phyloP scores from a whole-genome alignment of 1,140 invertebrate genomes.

The Megalonaias nervosa region DNA sequence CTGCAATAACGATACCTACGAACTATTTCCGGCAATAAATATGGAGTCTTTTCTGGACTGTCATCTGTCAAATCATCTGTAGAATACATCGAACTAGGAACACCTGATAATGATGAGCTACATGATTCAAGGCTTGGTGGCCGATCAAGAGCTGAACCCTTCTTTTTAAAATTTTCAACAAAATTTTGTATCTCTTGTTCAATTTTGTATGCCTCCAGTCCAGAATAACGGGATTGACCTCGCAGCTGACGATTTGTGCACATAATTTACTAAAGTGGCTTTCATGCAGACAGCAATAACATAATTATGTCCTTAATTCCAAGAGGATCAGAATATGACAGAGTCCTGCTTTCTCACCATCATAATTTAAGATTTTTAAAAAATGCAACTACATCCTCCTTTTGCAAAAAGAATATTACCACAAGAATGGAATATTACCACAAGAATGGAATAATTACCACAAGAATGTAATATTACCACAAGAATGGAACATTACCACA shows the following conservation, averaged over 20 bases:
- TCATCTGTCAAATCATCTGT: constrained; percentile 32
- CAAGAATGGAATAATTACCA: no score
- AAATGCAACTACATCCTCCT: no score
- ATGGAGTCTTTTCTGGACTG: constrained; percentile 35
- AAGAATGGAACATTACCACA: no score
- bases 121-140: constrained; percentile 12
- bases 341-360: no score
- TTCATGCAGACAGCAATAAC: no score
- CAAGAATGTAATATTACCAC: no score
- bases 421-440: no score
- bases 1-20: constrained; percentile 31
- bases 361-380: no score
- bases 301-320: no score
- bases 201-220: constrained; percentile 35
- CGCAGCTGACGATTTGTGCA: constrained; percentile 30
- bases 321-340: no score
- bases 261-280: constrained; percentile 3
- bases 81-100: constrained; percentile 31
- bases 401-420: no score
- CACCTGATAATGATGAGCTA: constrained; percentile 20
- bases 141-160: constrained; percentile 26
- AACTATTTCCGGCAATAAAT: constrained; percentile 34
- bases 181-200: constrained; percentile 36
- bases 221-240: constrained; percentile 28
- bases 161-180: constrained; percentile 39